Base-by-base conservation (phyloP, 2,113 vertebrate species). In the Sylvietta virens region DNA sequence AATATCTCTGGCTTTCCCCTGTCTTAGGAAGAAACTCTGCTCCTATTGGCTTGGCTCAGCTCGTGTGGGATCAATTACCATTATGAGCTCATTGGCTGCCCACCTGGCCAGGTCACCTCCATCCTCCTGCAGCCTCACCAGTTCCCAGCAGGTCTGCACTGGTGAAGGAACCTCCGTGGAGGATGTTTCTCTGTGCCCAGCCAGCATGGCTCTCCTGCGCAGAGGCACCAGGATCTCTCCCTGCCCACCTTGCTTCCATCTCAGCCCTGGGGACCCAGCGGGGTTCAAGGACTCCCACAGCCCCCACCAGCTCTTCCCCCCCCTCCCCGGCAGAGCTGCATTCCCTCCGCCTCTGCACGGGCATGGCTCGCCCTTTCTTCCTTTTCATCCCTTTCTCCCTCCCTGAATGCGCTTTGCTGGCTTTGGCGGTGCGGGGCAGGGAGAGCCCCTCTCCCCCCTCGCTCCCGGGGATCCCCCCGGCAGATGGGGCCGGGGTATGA, bases 401-500 rank as follows among this genome's bases (percentile, higher is more conserved):
- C 90, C 69, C 51, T 97, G 94, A 96, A 97, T 96, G 85, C 19
- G 15, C 74, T 96, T 87, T 65, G 94, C 96, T 96, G 82, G 94
- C 90, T 97, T 90, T 81, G 90, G 92, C 44, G 48, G 90, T 7
- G 30, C 12, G 6, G 92, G 81, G 86, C 82, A 78, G 85, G 88
- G 92, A 76, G 84, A 94, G 79, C 87, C 91, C 70, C 84, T 47
- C 79, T 83, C 87, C 86, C 81, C 78, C 67, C 79, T 17, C 17
- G 20, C 77, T 82, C 48, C 87, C 20, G 85, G 90, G 93, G 94
- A 95, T 94, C 90, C 81, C 95, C 91, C 94, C 81, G 47, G 96
- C 97, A 97, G 96, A 97, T 97, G 97, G 96, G 94, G 84, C 95
- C 11, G 54, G 70, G 94, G 6, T 66, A 28, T 96, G 94, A 97